phyloP scores from a whole-genome alignment of 1,140 invertebrate genomes.

The Aphaenogaster floridana region DNA sequence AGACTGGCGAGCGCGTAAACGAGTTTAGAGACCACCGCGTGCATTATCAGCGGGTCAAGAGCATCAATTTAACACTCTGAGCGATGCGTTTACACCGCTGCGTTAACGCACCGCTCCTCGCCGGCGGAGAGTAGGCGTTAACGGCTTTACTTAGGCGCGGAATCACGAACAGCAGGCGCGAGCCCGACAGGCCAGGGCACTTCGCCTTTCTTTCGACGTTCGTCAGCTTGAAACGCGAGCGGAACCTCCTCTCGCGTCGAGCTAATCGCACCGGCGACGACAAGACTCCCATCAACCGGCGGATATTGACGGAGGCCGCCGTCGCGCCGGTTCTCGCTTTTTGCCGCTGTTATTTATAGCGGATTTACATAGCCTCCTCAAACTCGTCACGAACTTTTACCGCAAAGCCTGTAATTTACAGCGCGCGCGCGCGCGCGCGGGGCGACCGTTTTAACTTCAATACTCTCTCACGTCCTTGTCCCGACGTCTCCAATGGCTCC shows the following conservation, averaged over 20 bases:
- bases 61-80: slow-evolving; percentile 62
- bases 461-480: slow-evolving; percentile 1
- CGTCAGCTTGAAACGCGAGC: slow-evolving; percentile 27
- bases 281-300: slow-evolving; percentile 70
- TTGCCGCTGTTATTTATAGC: slow-evolving; percentile 71
- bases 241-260: slow-evolving; percentile 3
- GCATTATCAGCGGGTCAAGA: slow-evolving; percentile 61
- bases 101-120: background rate
- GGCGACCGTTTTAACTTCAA: slow-evolving; percentile 33
- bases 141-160: slow-evolving; percentile 70
- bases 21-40: slow-evolving; percentile 24
- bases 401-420: slow-evolving; percentile 60
- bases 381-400: slow-evolving; percentile 64
- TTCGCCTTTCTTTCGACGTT: slow-evolving; percentile 67
- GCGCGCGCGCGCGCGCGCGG: slow-evolving; percentile 36
- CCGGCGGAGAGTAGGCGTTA: slow-evolving; percentile 63
- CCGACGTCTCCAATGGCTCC: background rate
- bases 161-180: slow-evolving; percentile 60
- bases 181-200: slow-evolving; percentile 1
- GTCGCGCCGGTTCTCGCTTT: slow-evolving; percentile 64
- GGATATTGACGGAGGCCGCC: slow-evolving; percentile 67
- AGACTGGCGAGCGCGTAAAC: slow-evolving; percentile 11
- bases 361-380: slow-evolving; percentile 65
- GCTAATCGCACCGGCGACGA: slow-evolving; percentile 67
- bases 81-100: slow-evolving; percentile 51